A percentile compares a stretch with the other conserved stretches of the same genome.
These are phyloP conservation scores for Erythrocercus mccallii DNA, from an alignment of 2,113 vertebrate species.

Conservation along the genomic window DNA sequence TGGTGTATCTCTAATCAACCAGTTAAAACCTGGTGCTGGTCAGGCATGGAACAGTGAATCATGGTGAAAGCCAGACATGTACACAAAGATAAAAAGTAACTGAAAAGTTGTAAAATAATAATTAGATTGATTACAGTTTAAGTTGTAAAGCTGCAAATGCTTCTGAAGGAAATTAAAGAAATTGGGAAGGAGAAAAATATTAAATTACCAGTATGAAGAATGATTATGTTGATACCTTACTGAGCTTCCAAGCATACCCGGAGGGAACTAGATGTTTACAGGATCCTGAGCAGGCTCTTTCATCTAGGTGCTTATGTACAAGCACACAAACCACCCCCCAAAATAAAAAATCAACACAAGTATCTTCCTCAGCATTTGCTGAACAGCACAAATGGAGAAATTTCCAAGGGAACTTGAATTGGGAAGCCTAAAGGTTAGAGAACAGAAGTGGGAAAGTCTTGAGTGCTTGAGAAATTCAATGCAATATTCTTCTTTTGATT, in stretches of 20 bases:
- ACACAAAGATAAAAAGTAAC: rapidly evolving
- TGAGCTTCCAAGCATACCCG: neutral
- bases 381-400: neutral
- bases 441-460: neutral
- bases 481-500: neutral
- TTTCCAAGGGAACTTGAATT: neutral
- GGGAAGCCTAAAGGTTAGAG: neutral
- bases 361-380: neutral
- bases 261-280: neutral
- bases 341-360: neutral
- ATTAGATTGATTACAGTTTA: neutral
- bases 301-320: neutral
- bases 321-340: neutral
- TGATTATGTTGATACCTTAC: neutral
- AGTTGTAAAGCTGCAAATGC: neutral
- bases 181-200: neutral
- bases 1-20: neutral
- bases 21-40: neutral
- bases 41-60: neutral
- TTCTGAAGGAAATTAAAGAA: neutral
- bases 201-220: neutral
- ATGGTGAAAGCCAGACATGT: neutral
- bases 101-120: neutral
- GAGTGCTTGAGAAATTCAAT: neutral
- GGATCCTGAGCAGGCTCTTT: neutral